Base-by-base conservation (phyloP, 2,797 vertebrate genomes). In the Sebastes elongatus region DNA sequence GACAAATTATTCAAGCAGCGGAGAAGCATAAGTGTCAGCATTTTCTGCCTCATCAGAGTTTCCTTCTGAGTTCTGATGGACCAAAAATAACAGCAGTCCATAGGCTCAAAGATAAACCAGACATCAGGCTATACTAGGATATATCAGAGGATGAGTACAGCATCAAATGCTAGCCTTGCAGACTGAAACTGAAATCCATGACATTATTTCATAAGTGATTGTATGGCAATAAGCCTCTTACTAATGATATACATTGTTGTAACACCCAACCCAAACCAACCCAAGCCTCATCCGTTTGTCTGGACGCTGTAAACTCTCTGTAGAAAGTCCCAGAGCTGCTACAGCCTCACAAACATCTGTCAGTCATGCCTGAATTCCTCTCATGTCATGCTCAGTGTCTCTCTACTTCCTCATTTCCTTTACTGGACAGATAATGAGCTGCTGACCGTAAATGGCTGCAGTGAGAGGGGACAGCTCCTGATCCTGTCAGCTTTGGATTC, bases 11-110 rank as follows among this genome's bases (percentile, higher is more conserved):
- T 65, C 11, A 59, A 33, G 65, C 46, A 10, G 25, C 5, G 1
- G 23, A 67, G 28, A 38, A 42, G 32, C 10, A 22, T 68, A 3
- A 6, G 33, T 28, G 52, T 78, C 74, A 78, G 78, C 67, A 18
- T 56, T 65, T 80, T 74, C 59, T 63, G 22, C 62, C 56, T 66
- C 63, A 74, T 82, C 65, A 63, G 68, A 8, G 61, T 64, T 52
- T 62, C 32, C 74, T 13, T 52, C 7, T 57, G 33, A 72, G 14
- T 69, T 52, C n/a, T 59, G 59, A 78, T 59, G 55, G 62, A 63
- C 57, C 28, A 23, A 10, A 30, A 63, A 13, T 22, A 30, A 61
- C 6, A 35, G 7, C 35, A 23, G 32, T 38, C 32, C n/a, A 9
- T 35, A 14, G n/a, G 32, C 11, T 35, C 61, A 18, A 63, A 38